Conservation (phyloP, 2,113 vertebrate genomes). For the Muntiacus reevesi region DNA sequence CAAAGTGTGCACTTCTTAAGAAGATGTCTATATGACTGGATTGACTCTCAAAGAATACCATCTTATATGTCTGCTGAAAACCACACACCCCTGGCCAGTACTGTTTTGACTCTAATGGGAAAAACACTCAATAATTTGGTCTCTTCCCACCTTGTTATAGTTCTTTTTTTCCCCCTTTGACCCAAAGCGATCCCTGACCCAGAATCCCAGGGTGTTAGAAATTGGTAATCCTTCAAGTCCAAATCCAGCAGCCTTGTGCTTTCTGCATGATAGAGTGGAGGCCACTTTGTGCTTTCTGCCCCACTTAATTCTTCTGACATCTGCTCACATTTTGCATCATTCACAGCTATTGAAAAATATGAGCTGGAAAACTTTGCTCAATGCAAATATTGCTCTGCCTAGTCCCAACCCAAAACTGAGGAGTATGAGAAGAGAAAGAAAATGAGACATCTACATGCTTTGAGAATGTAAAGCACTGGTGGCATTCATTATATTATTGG, state of each 20-base stretch:
- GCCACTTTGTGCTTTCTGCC: neutral
- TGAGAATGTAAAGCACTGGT: neutral
- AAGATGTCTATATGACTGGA: neutral
- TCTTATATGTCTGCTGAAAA: neutral
- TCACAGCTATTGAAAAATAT: constrained; percentile 32
- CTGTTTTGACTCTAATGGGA: neutral
- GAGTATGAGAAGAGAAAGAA: neutral
- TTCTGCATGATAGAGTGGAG: constrained; percentile 3
- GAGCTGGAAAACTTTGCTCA: neutral
- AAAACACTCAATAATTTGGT: constrained; percentile 18
- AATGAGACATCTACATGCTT: neutral
- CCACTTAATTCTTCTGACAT: constrained; percentile 35
- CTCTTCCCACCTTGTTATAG: neutral
- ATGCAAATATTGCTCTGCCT: neutral
- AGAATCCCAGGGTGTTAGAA: constrained; percentile 23
- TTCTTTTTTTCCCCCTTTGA: neutral
- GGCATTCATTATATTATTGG: neutral
- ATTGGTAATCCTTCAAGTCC: constrained; percentile 23
- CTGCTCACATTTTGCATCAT: constrained; percentile 10
- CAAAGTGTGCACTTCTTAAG: neutral
- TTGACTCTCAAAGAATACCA: neutral
- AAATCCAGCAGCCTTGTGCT: constrained; percentile 13
- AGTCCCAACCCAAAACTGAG: neutral
- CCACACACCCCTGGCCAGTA: neutral
- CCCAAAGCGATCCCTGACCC: constrained; percentile 43